Base-by-base conservation (phyloP, 2,797 vertebrate genomes). In the Sphenopsis melanotis region DNA sequence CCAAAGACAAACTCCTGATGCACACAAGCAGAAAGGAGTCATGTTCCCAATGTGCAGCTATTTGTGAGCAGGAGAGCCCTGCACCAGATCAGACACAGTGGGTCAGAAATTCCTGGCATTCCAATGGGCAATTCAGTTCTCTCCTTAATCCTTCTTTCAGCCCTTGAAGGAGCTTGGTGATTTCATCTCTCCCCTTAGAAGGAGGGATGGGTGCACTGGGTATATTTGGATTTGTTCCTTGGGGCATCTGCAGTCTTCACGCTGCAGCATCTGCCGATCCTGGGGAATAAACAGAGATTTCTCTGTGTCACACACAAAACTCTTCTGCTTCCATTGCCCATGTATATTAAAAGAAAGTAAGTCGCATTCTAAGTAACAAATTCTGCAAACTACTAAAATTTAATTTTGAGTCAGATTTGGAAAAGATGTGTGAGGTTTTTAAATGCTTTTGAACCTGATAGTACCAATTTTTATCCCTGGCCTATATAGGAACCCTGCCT, bases 381-480 rank as follows among this genome's bases (percentile, higher is more conserved):
- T 24, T 5, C 39, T 86, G n/a, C 50, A 86, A 46, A 61, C 19
- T n/a, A 26, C 29, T 55, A 50, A 89, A 81, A 88, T 69, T 50
- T 82, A 18, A 46, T 76, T 89, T 91, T 66, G 32, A 86, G 37
- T 52, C 55, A 52, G 49, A 52, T 91, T 79, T 87, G 59, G 70
- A 55, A 83, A 91, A 85, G 42, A 93, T 32, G 1, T 22, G 23
- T 36, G 22, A 4, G 7, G 0, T 20, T 88, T 81, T 85, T 6
- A 32, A 93, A 49, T 0, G 2, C 22, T 92, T 88, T 82, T 91
- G 74, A 79, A 60, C 42, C 36, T 86, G 76, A 70, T 50, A 60
- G 37, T 32, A 34, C 47, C 34, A 49, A 24, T 92, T 89, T 95
- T 94, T 91, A 59, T 72, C 52, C 71, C 44, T 86, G 70, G 64